Evolutionary conservation across 2,113 vertebrate species (phyloP), one percentile per base, ranked within the genome.

Genomic region (Cacatua alba): DNA sequence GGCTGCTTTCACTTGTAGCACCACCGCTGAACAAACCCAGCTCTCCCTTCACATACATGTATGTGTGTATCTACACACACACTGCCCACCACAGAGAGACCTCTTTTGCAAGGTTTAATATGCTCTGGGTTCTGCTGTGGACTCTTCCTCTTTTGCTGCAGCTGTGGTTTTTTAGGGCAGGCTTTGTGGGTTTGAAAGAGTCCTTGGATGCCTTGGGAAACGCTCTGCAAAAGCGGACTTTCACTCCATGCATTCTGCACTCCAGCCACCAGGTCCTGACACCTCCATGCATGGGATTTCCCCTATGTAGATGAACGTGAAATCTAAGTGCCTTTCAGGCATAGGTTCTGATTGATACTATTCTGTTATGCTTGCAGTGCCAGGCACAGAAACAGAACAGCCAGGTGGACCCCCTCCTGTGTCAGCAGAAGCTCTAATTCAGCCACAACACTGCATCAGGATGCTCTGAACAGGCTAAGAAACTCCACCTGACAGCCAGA

Each of bases 201-300:
- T 94, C 96, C 95, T 96, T 95, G 96, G 96, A 96, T 94, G 83
- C 96, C 96, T 96, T 94, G 91, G 96, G 95, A 96, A 96, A 96
- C 0, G 1, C 94, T 97, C 96, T 94, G 95, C 89, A 97, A 95
- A 97, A 96, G 86, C 68, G 0, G 7, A 21, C 86, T 92, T 95
- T 82, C 67, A 91, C 78, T 79, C 91, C 88, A 37, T 69, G 74
- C 74, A 44, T 77, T 95, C 78, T 89, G 64, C 82, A 53, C 95
- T 94, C 83, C 94, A 91, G 92, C 74, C 83, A 84, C 70, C 70
- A 92, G 94, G 95, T 92, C 95, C 95, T 94, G 94, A 96, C 95
- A 92, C 91, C 94, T 94, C 94, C 6, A 14, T 82, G 86, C 70
- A 77, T 31, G 82, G 86, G 82, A 88, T 92, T 91, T 93, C 92